These are phyloP conservation scores for Zaprionus bogoriensis DNA, from an alignment of 2,888 invertebrate species.

Conservation along the genomic window DNA sequence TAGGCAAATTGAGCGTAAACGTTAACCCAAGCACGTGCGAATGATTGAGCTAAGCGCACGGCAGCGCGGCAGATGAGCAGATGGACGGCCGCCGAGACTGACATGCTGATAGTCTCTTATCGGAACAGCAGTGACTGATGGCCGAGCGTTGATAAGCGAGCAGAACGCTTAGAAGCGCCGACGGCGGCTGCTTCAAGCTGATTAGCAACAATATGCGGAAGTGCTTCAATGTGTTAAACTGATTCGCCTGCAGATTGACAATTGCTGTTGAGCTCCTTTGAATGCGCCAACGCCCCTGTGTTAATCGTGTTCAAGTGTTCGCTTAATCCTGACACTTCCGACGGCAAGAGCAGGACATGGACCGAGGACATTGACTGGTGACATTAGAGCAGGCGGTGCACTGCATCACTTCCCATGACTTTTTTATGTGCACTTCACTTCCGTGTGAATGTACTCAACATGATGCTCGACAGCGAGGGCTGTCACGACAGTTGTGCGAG, in stretches of 20 bases:
- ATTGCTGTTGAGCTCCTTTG: neutral
- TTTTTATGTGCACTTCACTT: slow-evolving; percentile 49
- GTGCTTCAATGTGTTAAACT: slow-evolving; percentile 20
- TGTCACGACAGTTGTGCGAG: neutral
- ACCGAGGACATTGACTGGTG: slow-evolving; percentile 12
- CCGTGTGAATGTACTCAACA: slow-evolving; percentile 42
- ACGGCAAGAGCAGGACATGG: slow-evolving; percentile 23
- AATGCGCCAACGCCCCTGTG: neutral
- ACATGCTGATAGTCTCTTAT: too few species aligned
- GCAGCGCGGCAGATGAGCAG: slow-evolving; percentile 1
- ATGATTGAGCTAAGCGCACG: slow-evolving; percentile 50
- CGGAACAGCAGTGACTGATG: slow-evolving; percentile 28
- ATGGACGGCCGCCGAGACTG: too few species aligned
- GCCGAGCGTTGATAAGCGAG: slow-evolving; percentile 1
- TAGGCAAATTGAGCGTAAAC: slow-evolving; percentile 66
- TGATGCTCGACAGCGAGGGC: slow-evolving; percentile 34
- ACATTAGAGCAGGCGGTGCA: slow-evolving; percentile 18
- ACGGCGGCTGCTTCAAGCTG: slow-evolving; percentile 16
- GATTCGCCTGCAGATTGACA: slow-evolving; percentile 5
- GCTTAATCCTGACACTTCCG: slow-evolving; percentile 71
- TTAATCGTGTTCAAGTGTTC: slow-evolving; percentile 74
- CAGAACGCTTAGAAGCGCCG: slow-evolving; percentile 17
- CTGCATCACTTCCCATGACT: slow-evolving; percentile 47
- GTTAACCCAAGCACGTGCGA: slow-evolving; percentile 67
- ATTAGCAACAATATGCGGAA: slow-evolving; percentile 44